Evolutionary conservation across 2,888 invertebrate genomes (phyloP), one percentile per base, ranked within the genome.

Genomic region (Drosophila nigricruria): DNA sequence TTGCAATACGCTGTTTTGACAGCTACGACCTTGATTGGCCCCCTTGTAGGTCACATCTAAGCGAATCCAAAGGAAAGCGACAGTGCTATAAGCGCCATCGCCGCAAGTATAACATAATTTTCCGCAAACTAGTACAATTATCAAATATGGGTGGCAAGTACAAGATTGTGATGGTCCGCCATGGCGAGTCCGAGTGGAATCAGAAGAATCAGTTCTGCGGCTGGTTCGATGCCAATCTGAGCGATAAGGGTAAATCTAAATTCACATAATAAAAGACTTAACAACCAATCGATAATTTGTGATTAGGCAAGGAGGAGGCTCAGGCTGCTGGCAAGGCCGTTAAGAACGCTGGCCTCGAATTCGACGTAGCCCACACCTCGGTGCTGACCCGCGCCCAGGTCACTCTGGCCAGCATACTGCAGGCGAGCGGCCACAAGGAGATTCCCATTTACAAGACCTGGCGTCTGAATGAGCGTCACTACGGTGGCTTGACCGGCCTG

Each of bases 381-480:
- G 95, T 97, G 9, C 92, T 97, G 62, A 96, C 95, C 56, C 95
- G 97, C 73, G 97, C 97, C 0, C 96, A 97, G 91, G 94, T 95
- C 58, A 97, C 97, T 0, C 92, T 97, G 50, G 94, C 94, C 56
- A 92, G 94, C 2, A 95, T 97, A 67, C 93, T 97, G 9, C 93
- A 95, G 67, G 95, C 95, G 90, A 94, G 96, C 20, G 95, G 94
- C 0, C 96, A 97, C 90, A 93, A 95, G 42, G 94, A 95, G 75
- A 93, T 97, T 71, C 96, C 96, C 0, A 93, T 96, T 23, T 92
- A 94, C 20, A 96, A 96, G 92, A 96, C 97, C 3, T 97, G 97
- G 97, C 94, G 97, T 12, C 93, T 97, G 12, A 97, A 97, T 88
- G 97, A 97, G 92, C 95, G 97, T 75, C 97, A 97, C 91, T 97